phyloP scores from a whole-genome alignment of 2,113 vertebrate species.

The Noturus placidus region DNA sequence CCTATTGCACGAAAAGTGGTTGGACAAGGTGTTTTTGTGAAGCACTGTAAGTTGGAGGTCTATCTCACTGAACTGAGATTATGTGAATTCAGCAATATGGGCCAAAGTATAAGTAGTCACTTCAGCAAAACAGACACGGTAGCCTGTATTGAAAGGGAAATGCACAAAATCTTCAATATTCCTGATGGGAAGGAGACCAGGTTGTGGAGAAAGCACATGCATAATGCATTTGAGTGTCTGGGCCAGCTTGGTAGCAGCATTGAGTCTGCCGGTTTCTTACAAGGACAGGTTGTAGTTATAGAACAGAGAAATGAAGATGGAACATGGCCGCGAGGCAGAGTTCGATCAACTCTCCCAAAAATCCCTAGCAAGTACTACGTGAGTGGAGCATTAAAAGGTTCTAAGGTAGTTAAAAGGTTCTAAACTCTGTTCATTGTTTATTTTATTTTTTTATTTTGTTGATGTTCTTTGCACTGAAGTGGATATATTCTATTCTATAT shows the following conservation, averaged over 20 bases:
- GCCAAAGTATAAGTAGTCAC: slow-evolving; percentile 79
- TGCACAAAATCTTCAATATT: not conserved
- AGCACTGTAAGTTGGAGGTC: slow-evolving; percentile 98
- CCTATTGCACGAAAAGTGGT: slow-evolving; percentile 95
- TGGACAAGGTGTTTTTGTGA: slow-evolving; percentile 97
- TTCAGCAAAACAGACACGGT: slow-evolving; percentile 4
- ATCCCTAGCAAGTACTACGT: not conserved
- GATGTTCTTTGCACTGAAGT: not conserved
- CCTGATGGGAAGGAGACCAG: not conserved
- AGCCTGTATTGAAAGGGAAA: not conserved
- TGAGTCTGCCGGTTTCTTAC: not conserved
- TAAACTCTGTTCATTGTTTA: not conserved
- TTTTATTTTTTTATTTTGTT: not conserved
- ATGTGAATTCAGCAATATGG: slow-evolving; percentile 94
- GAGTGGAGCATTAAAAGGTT: not conserved
- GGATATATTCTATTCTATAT: not conserved
- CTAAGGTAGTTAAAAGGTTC: not conserved
- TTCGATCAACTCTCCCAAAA: not conserved
- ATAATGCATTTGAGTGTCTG: not conserved
- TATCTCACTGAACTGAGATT: slow-evolving; percentile 94
- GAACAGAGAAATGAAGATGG: not conserved
- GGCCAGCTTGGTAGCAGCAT: not conserved
- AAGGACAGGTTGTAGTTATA: not conserved
- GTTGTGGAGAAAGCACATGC: not conserved
- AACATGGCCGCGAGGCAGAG: not conserved